phyloP scores from a whole-genome alignment of 2,888 invertebrate species.

The Drosophila differens region DNA sequence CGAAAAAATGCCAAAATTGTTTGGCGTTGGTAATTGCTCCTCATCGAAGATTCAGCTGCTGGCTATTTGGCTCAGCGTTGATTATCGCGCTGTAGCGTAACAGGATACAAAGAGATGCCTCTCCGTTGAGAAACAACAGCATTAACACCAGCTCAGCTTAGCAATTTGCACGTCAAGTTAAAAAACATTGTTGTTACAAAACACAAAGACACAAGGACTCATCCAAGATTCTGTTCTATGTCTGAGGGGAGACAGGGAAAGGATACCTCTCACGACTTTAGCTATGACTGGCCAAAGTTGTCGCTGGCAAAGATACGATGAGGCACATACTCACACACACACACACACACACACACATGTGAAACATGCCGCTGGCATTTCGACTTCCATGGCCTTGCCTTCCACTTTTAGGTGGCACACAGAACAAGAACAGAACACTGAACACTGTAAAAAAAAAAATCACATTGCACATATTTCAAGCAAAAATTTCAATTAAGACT shows the following conservation, averaged over 20 bases:
- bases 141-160: slow-evolving; percentile 27
- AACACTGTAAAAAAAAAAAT: slow-evolving; percentile 40
- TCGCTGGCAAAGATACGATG: slow-evolving; percentile 57
- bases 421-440: slow-evolving; percentile 8
- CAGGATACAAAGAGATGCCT: slow-evolving; percentile 34
- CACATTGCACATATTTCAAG: slow-evolving; percentile 70
- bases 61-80: slow-evolving; percentile 51
- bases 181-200: slow-evolving; percentile 53
- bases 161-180: slow-evolving; percentile 58
- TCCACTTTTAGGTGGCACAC: slow-evolving; percentile 65
- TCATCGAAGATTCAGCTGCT: slow-evolving; percentile 45
- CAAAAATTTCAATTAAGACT: slow-evolving; percentile 83
- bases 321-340: slow-evolving; percentile 19
- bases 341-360: slow-evolving; percentile 18
- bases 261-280: slow-evolving; percentile 59
- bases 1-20: slow-evolving; percentile 17
- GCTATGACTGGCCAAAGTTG: slow-evolving; percentile 65
- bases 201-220: slow-evolving; percentile 46
- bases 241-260: not conserved
- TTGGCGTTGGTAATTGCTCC: slow-evolving; percentile 46
- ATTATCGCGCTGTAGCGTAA: slow-evolving; percentile 36
- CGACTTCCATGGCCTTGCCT: slow-evolving; percentile 62
- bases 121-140: not conserved
- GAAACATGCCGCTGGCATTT: slow-evolving; percentile 55
- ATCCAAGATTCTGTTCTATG: slow-evolving; percentile 48